These are phyloP conservation scores for Micromussa lordhowensis DNA, from an alignment of 92 coral and sea anemone species.

Conservation along the genomic window DNA sequence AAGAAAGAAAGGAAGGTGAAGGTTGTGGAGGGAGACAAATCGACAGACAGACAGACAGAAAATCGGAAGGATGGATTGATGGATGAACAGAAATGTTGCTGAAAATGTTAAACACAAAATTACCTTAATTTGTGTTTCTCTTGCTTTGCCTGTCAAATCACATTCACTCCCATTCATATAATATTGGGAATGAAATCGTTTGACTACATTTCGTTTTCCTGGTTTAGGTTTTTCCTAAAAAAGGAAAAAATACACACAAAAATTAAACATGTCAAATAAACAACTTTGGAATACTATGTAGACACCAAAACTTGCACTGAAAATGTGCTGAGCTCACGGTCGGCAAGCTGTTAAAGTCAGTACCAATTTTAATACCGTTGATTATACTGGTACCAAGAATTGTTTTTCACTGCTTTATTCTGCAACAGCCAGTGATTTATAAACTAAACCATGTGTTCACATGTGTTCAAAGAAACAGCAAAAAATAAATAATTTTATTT, in stretches of 20 bases:
- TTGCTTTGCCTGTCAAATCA: conserved; percentile 89
- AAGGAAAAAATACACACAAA: neutral
- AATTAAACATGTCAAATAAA: neutral
- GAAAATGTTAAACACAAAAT: neutral
- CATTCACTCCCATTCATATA: conserved; percentile 91
- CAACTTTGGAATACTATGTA: neutral
- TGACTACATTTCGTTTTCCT: conserved; percentile 53
- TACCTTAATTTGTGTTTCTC: conserved; percentile 94
- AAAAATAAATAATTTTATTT: too few species aligned
- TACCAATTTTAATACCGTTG: too few species aligned
- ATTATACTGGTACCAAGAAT: too few species aligned
- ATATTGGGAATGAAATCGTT: conserved; percentile 88
- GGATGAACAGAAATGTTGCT: neutral
- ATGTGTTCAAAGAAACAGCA: too few species aligned
- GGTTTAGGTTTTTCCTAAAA: conserved; percentile 57
- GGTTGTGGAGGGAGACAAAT: neutral
- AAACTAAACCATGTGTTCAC: too few species aligned
- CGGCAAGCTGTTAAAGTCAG: too few species aligned
- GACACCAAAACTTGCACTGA: too few species aligned
- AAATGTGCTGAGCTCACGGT: too few species aligned
- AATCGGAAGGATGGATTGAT: neutral
- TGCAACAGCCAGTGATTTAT: too few species aligned
- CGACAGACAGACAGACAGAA: neutral
- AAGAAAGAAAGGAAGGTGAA: neutral
- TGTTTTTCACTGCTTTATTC: too few species aligned